A percentile compares a stretch with the other conserved stretches of the same genome.
Evolutionary conservation across 2,888 invertebrate genomes (phyloP).

Genomic region (Oligia strigilis): DNA sequence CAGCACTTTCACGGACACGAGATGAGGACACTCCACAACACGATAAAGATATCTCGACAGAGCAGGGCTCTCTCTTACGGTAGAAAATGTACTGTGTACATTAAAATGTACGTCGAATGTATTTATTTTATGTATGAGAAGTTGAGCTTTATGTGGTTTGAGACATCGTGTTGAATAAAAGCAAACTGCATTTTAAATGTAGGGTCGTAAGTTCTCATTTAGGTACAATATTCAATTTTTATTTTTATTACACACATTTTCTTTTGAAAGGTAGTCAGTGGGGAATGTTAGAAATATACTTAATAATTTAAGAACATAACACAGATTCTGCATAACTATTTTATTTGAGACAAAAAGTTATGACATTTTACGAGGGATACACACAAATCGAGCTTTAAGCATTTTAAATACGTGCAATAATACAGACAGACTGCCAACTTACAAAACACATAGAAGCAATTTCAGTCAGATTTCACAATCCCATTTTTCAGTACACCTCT

Average conservation of each 20-base stretch:
- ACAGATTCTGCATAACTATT: not conserved
- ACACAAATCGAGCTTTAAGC: not conserved
- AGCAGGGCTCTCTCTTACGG: slow-evolving; percentile 13
- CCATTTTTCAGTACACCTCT: no score
- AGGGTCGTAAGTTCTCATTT: not conserved
- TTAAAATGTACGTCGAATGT: slow-evolving; percentile 14
- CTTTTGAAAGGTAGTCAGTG: not conserved
- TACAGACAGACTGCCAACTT: not conserved
- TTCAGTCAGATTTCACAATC: slow-evolving; percentile 4
- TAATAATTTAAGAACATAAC: not conserved
- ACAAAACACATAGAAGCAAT: not conserved
- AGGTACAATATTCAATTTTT: not conserved
- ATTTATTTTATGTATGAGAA: slow-evolving; percentile 25
- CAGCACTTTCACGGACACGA: slow-evolving; percentile 49
- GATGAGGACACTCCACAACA: slow-evolving; percentile 53
- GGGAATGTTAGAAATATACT: not conserved
- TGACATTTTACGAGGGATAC: not conserved
- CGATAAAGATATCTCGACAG: slow-evolving; percentile 51
- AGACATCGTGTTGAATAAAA: not conserved
- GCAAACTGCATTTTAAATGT: not conserved
- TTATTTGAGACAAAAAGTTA: not conserved
- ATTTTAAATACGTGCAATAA: not conserved
- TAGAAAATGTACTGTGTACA: slow-evolving; percentile 5
- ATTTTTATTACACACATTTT: not conserved
- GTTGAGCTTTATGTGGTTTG: not conserved